A percentile compares a stretch with the other conserved stretches of the same genome.
phyloP scores from a whole-genome alignment of 2,888 invertebrate genomes.

The Carabus problematicus region DNA sequence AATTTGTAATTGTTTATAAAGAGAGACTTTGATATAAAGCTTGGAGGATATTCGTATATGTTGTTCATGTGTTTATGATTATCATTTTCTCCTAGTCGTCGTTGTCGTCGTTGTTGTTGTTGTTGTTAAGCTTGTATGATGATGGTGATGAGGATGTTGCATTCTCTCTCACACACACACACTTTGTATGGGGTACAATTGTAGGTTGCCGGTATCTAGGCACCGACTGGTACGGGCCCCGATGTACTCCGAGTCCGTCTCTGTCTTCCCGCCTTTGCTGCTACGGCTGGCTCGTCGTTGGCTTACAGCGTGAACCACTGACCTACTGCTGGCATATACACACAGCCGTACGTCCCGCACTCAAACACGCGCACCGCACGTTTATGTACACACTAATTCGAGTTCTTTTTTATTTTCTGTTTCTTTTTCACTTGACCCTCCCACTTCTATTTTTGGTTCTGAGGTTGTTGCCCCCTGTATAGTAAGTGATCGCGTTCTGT shows the following conservation, averaged over 20 bases:
- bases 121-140: neutral
- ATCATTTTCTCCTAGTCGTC: slow-evolving; percentile 16
- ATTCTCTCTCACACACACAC: too few relatives aligned
- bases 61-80: neutral
- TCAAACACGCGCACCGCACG: slow-evolving; percentile 2
- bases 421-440: slow-evolving; percentile 44
- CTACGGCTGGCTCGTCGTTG: slow-evolving; percentile 8
- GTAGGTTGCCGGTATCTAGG: slow-evolving; percentile 35
- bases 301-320: slow-evolving; percentile 32
- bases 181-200: slow-evolving; percentile 24
- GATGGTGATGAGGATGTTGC: slow-evolving; percentile 5
- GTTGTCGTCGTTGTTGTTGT: slow-evolving; percentile 2
- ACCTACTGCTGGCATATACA: slow-evolving; percentile 31
- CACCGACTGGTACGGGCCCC: slow-evolving; percentile 22
- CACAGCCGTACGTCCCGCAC: slow-evolving; percentile 7
- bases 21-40: too few relatives aligned
- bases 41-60: neutral
- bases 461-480: slow-evolving; percentile 49
- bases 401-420: slow-evolving; percentile 46
- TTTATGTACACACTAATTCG: slow-evolving; percentile 48
- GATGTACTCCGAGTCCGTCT: slow-evolving; percentile 19
- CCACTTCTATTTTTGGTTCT: slow-evolving; percentile 50
- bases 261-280: slow-evolving; percentile 13
- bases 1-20: too few relatives aligned
- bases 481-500: slow-evolving; percentile 35